A percentile compares a stretch with the other conserved stretches of the same genome.
phyloP scores from a whole-genome alignment of 2,888 invertebrate genomes.

The Phrixothrix hirtus region DNA sequence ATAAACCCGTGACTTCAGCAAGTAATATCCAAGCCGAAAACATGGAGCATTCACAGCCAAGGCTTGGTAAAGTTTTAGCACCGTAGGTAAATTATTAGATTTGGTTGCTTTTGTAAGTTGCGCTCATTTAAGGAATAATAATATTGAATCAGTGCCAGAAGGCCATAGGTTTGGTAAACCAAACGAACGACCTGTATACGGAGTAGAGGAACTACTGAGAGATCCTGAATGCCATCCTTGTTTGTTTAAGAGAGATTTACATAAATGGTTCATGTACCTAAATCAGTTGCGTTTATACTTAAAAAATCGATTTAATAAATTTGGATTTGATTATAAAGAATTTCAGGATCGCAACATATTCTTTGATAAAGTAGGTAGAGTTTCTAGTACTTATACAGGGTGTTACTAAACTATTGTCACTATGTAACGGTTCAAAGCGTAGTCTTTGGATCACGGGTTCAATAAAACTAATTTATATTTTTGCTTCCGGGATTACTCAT shows the following conservation, averaged over 20 bases:
- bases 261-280: conserved; percentile 57
- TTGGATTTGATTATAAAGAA: conserved; percentile 42
- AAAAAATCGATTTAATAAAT: conserved; percentile 43
- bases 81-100: too few relatives aligned
- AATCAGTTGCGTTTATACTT: conserved; percentile 54
- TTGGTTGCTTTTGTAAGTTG: too few relatives aligned
- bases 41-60: conserved; percentile 49
- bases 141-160: conserved; percentile 56
- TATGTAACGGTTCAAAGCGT: too few relatives aligned
- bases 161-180: conserved; percentile 59
- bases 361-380: conserved; percentile 44
- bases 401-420: too few relatives aligned
- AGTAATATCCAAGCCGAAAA: conserved; percentile 57
- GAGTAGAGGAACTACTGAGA: conserved; percentile 56
- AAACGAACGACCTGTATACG: conserved; percentile 51
- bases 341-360: conserved; percentile 40
- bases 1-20: conserved; percentile 47
- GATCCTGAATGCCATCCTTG: conserved; percentile 41
- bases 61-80: conserved; percentile 55
- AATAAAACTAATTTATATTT: too few relatives aligned
- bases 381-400: too few relatives aligned
- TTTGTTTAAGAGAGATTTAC: conserved; percentile 52
- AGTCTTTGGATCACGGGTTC: too few relatives aligned
- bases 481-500: too few relatives aligned
- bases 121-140: conserved; percentile 56